These are phyloP conservation scores for Herminia tarsipennalis DNA, from an alignment of 2,888 invertebrate genomes.

Conservation along the genomic window DNA sequence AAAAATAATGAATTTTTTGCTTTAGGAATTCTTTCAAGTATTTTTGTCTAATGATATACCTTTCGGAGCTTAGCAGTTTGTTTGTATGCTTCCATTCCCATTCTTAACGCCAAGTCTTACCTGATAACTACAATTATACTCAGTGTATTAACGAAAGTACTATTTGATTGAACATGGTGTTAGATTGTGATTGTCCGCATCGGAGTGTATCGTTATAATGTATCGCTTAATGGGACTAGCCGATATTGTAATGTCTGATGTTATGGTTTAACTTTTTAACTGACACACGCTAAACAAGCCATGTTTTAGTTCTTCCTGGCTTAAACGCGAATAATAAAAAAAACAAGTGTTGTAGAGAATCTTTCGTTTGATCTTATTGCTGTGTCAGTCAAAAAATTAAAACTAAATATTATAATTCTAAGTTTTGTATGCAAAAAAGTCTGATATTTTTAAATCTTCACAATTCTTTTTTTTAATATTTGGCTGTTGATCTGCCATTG, in stretches of 20 bases:
- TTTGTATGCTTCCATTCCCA: no score
- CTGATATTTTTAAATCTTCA: slow-evolving; percentile 44
- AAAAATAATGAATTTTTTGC: no score
- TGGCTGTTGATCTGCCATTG: slow-evolving; percentile 21
- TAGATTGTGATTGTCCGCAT: slow-evolving; percentile 34
- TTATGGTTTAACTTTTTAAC: slow-evolving; percentile 8
- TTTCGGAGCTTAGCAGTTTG: no score
- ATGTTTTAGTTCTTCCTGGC: no score
- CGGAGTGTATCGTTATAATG: slow-evolving; percentile 24
- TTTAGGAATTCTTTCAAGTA: no score
- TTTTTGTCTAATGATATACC: no score
- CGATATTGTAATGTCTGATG: slow-evolving; percentile 34
- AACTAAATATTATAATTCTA: slow-evolving; percentile 27
- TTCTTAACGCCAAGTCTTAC: no score
- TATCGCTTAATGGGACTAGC: slow-evolving; percentile 36
- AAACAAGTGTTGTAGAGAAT: not conserved
- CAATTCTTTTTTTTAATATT: slow-evolving; percentile 33
- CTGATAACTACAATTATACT: slow-evolving; percentile 8
- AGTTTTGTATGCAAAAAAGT: slow-evolving; percentile 49
- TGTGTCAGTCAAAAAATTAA: slow-evolving; percentile 15
- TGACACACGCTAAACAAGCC: no score
- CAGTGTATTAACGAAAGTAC: slow-evolving; percentile 19
- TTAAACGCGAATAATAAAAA: no score
- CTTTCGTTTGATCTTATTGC: not conserved
- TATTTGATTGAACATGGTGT: slow-evolving; percentile 29